Evolutionary conservation across 2,113 vertebrate genomes (phyloP), one percentile per base, ranked within the genome.

Genomic region (Carlito syrichta): DNA sequence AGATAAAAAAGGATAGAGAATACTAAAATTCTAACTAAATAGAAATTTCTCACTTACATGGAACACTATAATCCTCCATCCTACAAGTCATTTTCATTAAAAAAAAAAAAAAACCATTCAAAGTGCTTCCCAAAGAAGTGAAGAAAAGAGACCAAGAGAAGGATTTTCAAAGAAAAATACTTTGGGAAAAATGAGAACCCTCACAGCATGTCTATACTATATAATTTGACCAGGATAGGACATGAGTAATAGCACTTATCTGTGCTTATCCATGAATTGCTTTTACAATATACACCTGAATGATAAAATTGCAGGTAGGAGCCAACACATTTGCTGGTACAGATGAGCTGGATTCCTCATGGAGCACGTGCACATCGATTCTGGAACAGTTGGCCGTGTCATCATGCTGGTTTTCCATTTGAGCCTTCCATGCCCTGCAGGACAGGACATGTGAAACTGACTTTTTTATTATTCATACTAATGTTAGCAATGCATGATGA

Each of bases 41-140:
- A 91, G 14, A 13, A n/a, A 68, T 73, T 88, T 93, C 32, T 45
- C 25, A 73, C 82, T 97, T 96, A 30, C 50, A 69, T 13, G 56
- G 40, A 93, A 89, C n/a, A 84, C 23, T 63, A 22, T 69, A 74
- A 58, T 89, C 22, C 10, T 8, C 25, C 52, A 91, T 88, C 38
- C 62, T 50, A 43, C 4, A 56, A 79, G n/a, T 86, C 50, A 83
- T 87, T 86, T 92, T 92, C n/a, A 50, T 90, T 94, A 82, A 87
- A 35, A 77, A 22, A 77, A 73, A 16, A n/a, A n/a, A n/a, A n/a
- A n/a, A n/a, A n/a, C n/a, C 38, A 48, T 22, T 96, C 78, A 88
- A 30, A 89, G 30, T 84, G 5, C 23, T 95, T 45, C 35, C 30
- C 74, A 77, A 89, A 89, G 48, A 97, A 95, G 6, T 79, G 58